A percentile compares a stretch with the other conserved stretches of the same genome.
Conservation (phyloP, 2,888 invertebrate species). For the Leptinotarsa haldemani region DNA sequence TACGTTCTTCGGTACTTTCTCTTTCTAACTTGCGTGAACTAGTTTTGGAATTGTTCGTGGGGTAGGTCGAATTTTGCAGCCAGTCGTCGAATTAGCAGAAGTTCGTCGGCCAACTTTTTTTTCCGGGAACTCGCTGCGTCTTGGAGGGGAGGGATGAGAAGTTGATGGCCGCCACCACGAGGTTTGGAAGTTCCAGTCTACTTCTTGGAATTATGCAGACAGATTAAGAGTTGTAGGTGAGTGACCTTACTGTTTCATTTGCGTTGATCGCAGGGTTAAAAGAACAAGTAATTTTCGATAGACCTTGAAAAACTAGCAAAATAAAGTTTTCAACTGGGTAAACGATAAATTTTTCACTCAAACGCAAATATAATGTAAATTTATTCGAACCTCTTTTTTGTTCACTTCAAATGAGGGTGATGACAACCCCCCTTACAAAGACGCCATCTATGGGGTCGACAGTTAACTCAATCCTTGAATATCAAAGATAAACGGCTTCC, state of each 20-base stretch:
- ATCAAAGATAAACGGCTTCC: too few species aligned
- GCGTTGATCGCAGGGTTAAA: not conserved
- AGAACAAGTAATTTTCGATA: too few species aligned
- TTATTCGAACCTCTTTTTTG: too few species aligned
- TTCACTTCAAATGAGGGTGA: too few species aligned
- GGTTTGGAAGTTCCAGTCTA: slow-evolving; percentile 17
- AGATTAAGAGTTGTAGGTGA: not conserved
- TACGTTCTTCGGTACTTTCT: slow-evolving; percentile 66
- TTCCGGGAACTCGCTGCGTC: slow-evolving; percentile 17
- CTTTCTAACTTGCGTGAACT: slow-evolving; percentile 65
- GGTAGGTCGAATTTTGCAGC: slow-evolving; percentile 63
- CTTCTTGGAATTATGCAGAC: slow-evolving; percentile 16
- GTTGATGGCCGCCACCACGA: slow-evolving; percentile 23
- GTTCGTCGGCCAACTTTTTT: slow-evolving; percentile 46
- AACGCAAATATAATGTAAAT: too few species aligned
- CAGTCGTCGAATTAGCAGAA: slow-evolving; percentile 62
- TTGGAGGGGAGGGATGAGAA: slow-evolving; percentile 5
- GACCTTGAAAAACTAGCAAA: too few species aligned
- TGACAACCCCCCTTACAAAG: too few species aligned
- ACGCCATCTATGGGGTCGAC: too few species aligned
- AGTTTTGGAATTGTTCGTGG: slow-evolving; percentile 62
- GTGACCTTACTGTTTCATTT: not conserved
- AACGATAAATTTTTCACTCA: too few species aligned
- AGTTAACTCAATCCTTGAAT: too few species aligned
- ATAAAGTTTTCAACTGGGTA: too few species aligned